Base-by-base conservation (phyloP, 2,797 vertebrate genomes). In the Lithobates sylvaticus region DNA sequence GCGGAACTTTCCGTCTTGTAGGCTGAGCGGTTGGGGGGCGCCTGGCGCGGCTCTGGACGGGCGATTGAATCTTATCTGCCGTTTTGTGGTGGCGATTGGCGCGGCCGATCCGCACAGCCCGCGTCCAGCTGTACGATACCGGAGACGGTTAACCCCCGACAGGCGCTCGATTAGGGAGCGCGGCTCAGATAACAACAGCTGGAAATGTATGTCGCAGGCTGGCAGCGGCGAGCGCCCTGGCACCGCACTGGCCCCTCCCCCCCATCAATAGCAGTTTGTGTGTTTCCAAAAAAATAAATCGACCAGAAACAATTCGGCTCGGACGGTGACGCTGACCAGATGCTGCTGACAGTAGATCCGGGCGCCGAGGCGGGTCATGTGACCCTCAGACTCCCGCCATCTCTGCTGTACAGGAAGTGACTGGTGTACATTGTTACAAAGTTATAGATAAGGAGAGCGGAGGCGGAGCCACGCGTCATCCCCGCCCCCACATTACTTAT, bases 1-100 rank as follows among this genome's bases (percentile, higher is more conserved):
- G 5, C 47, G 83, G 90, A 92, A 92, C 88, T 89, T 90, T 89
- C 74, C 80, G 61, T 78, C 85, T 84, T 90, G 78, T 85, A 87
- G 91, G 84, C 84, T 89, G 75, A 90, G 90, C 44, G 88, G 88
- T 29, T 87, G 86, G 29, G 27, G 87, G 89, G 89, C 78, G 76
- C 47, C 87, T 42, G 68, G 10, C 5, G 58, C 85, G 5, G 65
- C 32, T 80, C 29, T 80, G 64, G 44, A 58, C 58, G 47, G 54
- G 2, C n/a, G 13, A 54, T 71, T 54, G 3, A 9, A 8, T 39
- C 8, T 39, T 39, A 39, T 39, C 8, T 10, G 39, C 8, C 39
- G 9, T 34, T 29, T 34, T 34, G 34, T 34, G 34, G 34, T 3
- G 34, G 34, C 34, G 34, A 5, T 39, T 10, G 36, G 4, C 67